Base-by-base conservation (phyloP, 2,113 vertebrate genomes). In the Pyxicephalus adspersus region DNA sequence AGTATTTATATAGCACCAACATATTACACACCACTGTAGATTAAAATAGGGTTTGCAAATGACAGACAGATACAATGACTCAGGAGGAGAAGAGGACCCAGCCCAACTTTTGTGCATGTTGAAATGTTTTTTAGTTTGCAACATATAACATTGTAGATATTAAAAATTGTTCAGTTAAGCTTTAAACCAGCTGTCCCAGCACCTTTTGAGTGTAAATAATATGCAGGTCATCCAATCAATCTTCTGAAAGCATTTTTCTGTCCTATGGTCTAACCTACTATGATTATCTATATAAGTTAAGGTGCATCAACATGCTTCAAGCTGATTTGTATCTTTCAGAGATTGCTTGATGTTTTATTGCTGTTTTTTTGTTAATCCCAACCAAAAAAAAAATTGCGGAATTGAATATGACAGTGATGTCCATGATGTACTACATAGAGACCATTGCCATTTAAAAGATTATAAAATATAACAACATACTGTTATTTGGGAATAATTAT, bases 211-310 rank as follows among this genome's bases (percentile, higher is more conserved):
- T 74, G 29, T 15, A 58, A 74, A 54, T 25, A 66, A 26, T 52
- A 73, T 72, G 22, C 52, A 70, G 54, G 70, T 58, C 70, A 58
- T 11, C 29, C 9, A 73, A 26, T 73, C 28, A 58, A 34, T 31
- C 19, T 31, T 6, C 31, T 29, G 1, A 58, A 73, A 73, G 29
- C 20, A 57, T 29, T 73, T 29, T 57, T 20, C 54, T 74, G 55
- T 60, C 70, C 57, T 34, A 9, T 22, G 55, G 29, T 74, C 55
- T 74, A 74, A 16, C 28, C 54, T 11, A 31, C 55, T 74, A 6
- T 60, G 71, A 74, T 73, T 58, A 74, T 74, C 28, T n/a, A 28
- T 11, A 72, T 54, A 55, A 72, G 68, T 28, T 73, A 23, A 13
- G 34, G 20, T 58, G 70, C 34, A 38, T 16, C 71, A 74, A 74